These are phyloP conservation scores for Cryptus armator DNA, from an alignment of 2,888 invertebrate species.

Conservation along the genomic window DNA sequence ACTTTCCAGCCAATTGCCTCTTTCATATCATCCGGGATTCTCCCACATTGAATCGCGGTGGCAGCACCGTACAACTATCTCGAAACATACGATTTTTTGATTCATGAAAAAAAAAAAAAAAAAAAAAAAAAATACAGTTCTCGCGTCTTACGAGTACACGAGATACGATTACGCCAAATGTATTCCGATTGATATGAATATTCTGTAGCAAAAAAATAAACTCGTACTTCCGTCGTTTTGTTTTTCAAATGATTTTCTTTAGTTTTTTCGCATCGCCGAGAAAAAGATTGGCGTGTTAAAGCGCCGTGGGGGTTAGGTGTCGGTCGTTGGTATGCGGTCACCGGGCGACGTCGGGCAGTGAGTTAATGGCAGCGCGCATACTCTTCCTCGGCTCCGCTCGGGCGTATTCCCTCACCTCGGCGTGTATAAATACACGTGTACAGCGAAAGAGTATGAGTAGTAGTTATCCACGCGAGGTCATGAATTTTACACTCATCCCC, in stretches of 20 bases:
- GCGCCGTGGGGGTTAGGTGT: not conserved
- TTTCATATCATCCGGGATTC: conserved; percentile 76
- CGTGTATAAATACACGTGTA: not conserved
- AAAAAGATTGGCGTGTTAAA: not conserved
- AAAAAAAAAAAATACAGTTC: not conserved
- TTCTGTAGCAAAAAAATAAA: no score
- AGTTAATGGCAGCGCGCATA: no score
- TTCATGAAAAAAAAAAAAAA: not conserved
- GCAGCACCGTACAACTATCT: conserved; percentile 77
- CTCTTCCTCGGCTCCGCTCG: not conserved
- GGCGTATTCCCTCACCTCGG: conserved; percentile 11
- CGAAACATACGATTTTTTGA: not conserved
- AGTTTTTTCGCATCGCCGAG: not conserved
- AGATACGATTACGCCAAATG: no score
- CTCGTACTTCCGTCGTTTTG: no score
- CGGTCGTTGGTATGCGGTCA: not conserved
- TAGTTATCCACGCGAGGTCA: not conserved
- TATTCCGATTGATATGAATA: no score
- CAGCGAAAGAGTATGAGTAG: not conserved
- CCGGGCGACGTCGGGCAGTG: no score
- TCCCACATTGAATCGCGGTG: conserved; percentile 74
- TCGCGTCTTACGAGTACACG: not conserved
- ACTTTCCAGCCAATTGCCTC: conserved; percentile 73
- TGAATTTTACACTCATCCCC: not conserved
- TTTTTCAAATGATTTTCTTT: no score